Conservation (phyloP, 2,113 vertebrate species). For the Mustela nigripes region DNA sequence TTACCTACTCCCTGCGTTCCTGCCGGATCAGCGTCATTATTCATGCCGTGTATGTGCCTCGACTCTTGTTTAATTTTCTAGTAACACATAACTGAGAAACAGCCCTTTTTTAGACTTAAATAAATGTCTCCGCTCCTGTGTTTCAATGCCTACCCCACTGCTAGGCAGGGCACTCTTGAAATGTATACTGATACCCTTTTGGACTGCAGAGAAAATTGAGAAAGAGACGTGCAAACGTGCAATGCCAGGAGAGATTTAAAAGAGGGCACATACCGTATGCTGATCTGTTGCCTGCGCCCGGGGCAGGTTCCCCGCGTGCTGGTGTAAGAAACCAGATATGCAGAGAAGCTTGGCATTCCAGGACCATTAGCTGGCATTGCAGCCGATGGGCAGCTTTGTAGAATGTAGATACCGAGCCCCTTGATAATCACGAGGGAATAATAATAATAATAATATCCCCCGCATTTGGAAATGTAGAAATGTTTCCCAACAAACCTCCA, state of each 20-base stretch:
- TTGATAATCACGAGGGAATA: neutral
- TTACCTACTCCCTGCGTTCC: rapidly evolving
- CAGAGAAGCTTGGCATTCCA: too few species aligned
- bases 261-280: rapidly evolving
- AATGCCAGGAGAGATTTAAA: neutral
- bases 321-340: rapidly evolving
- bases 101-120: neutral
- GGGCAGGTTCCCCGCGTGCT: too few species aligned
- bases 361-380: neutral
- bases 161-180: neutral
- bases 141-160: rapidly evolving
- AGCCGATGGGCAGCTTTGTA: rapidly evolving
- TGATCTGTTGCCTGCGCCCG: rapidly evolving
- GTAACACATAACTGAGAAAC: too few species aligned
- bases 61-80: neutral
- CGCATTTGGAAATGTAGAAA: neutral
- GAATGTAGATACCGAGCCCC: neutral
- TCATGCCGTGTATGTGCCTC: rapidly evolving
- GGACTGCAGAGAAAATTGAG: too few species aligned
- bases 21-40: rapidly evolving
- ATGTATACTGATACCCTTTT: too few species aligned
- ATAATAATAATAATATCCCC: neutral
- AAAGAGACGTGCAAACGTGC: neutral
- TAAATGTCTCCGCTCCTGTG: neutral
- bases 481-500: neutral